A percentile compares a stretch with the other conserved stretches of the same genome.
These are phyloP conservation scores for Pelecanus crispus DNA, from an alignment of 2,113 vertebrate species.

Conservation along the genomic window DNA sequence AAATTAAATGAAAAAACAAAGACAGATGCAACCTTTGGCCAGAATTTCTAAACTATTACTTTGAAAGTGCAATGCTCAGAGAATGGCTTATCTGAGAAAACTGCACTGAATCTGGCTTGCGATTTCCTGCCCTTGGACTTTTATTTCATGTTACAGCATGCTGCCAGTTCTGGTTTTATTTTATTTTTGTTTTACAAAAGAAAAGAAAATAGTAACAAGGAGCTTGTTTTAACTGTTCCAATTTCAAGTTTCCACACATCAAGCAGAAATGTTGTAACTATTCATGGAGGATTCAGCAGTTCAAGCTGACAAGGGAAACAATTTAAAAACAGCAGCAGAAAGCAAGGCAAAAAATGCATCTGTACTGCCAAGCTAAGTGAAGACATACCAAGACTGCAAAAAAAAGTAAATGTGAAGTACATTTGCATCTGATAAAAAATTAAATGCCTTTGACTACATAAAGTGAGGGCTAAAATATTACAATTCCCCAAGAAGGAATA, in stretches of 20 bases:
- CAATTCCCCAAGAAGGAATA: not conserved
- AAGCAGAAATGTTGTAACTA: not conserved
- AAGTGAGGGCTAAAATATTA: not conserved
- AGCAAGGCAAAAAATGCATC: not conserved
- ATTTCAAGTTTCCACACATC: not conserved
- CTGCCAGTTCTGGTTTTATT: not conserved
- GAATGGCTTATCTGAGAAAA: not conserved
- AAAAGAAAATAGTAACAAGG: not conserved
- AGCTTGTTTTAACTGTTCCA: not conserved
- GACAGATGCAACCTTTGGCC: not conserved
- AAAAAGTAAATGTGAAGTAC: not conserved
- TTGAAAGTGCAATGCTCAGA: not conserved
- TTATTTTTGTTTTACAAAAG: not conserved
- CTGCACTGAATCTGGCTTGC: not conserved
- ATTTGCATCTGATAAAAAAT: not conserved
- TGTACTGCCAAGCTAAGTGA: not conserved
- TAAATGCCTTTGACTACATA: not conserved
- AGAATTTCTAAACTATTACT: not conserved
- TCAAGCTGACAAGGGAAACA: not conserved
- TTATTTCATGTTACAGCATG: not conserved
- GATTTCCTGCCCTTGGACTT: not conserved
- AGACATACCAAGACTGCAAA: not conserved
- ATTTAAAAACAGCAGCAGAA: conserved; percentile 29
- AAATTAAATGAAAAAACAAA: not conserved
- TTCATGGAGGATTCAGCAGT: not conserved